Percentiles rank a stretch among this genome's conserved stretches.
Evolutionary conservation across 2,888 invertebrate species (phyloP).

Genomic region (Baronia brevicornis): DNA sequence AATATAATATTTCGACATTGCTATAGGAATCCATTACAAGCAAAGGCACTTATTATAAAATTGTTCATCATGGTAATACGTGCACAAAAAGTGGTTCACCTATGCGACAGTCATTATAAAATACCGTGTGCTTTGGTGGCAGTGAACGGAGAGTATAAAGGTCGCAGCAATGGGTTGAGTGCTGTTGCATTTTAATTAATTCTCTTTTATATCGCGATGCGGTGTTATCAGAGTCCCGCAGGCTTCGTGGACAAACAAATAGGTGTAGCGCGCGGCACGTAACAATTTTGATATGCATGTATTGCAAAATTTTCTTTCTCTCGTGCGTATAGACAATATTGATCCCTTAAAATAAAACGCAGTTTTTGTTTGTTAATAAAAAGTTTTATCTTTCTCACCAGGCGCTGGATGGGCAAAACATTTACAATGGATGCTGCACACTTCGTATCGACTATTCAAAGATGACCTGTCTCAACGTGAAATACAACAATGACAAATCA

Average conservation of each 20-base stretch:
- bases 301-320: constrained; percentile 39
- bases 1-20: no score
- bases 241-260: constrained; percentile 66
- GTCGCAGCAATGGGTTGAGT: constrained; percentile 61
- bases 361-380: constrained; percentile 2
- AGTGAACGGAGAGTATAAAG: constrained; percentile 39
- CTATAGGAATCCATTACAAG: no score
- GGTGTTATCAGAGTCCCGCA: constrained; percentile 63
- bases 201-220: constrained; percentile 71
- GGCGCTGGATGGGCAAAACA: constrained; percentile 98
- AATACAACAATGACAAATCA: constrained; percentile 99
- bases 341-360: constrained; percentile 6
- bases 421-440: constrained; percentile 99
- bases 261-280: constrained; percentile 48
- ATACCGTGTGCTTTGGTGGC: constrained; percentile 34
- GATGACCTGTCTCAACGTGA: constrained; percentile 97
- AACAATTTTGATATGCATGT: constrained; percentile 56
- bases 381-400: constrained; percentile 54
- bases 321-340: constrained; percentile 6
- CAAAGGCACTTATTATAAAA: no score
- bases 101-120: constrained; percentile 31
- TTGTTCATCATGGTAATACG: constrained; percentile 5
- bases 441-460: constrained; percentile 99
- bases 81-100: constrained; percentile 12
- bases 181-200: constrained; percentile 74